phyloP scores from a whole-genome alignment of 2,797 vertebrate species.

The Sebastes kiyomatsui region DNA sequence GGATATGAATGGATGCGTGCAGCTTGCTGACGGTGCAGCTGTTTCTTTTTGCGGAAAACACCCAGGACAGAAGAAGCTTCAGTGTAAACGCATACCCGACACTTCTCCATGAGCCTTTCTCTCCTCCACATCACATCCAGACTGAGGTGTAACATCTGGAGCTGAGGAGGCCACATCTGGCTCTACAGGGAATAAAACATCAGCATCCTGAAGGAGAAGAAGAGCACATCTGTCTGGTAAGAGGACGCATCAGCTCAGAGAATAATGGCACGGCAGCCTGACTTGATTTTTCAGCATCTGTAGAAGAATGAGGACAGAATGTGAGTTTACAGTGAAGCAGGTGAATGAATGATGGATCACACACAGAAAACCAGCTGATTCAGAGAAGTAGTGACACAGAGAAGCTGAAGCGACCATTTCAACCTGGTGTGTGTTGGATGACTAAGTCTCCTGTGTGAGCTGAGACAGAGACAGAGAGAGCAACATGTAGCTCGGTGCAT shows the following conservation, averaged over 20 bases:
- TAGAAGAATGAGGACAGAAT: not conserved
- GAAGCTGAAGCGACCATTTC: too few relatives aligned
- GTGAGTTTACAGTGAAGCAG: not conserved
- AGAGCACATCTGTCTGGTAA: constrained; percentile 40
- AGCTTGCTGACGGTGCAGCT: not conserved
- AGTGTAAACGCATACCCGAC: not conserved
- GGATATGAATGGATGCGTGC: accelerated
- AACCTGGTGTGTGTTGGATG: too few relatives aligned
- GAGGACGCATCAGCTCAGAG: not conserved
- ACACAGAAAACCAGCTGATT: too few relatives aligned
- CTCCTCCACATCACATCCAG: not conserved
- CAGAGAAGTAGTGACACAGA: too few relatives aligned
- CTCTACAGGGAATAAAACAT: not conserved
- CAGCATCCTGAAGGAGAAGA: not conserved
- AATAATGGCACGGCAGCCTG: too few relatives aligned
- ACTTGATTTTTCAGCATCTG: constrained; percentile 18
- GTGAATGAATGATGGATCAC: not conserved
- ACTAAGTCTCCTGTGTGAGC: too few relatives aligned
- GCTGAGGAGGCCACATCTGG: not conserved
- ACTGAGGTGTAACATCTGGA: not conserved
- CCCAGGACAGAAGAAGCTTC: not conserved
- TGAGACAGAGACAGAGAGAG: too few relatives aligned
- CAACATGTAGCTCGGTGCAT: too few relatives aligned
- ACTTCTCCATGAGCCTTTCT: not conserved
- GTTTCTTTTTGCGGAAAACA: constrained; percentile 60